Conservation (phyloP, 1,140 invertebrate genomes). For the Macrosteles quadrilineatus region DNA sequence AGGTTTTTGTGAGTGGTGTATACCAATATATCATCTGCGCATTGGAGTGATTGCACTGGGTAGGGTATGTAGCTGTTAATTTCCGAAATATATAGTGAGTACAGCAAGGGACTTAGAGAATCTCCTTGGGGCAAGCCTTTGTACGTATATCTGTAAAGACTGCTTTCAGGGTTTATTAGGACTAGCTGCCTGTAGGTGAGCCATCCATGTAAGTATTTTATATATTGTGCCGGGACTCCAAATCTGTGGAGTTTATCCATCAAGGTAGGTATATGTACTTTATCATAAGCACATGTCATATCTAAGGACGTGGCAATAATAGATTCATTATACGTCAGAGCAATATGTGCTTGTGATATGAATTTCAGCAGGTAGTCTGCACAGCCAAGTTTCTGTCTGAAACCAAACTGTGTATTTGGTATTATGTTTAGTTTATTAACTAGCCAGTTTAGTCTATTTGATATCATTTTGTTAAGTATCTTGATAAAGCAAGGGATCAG, state of each 20-base stretch:
- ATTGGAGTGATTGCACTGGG: background rate
- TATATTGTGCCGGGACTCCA: background rate
- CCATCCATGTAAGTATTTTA: background rate
- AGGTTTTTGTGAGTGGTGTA: background rate
- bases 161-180: too few species aligned
- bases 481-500: slow-evolving; percentile 1
- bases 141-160: background rate
- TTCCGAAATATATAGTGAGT: background rate
- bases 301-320: background rate
- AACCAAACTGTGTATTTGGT: slow-evolving; percentile 11
- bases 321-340: background rate
- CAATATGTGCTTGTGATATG: background rate
- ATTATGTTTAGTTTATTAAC: background rate
- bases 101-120: background rate
- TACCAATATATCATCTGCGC: background rate
- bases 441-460: background rate
- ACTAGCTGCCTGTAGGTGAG: too few species aligned
- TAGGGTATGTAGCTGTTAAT: background rate
- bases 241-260: background rate
- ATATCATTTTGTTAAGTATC: background rate
- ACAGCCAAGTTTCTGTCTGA: background rate
- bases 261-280: background rate
- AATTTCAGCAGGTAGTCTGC: background rate
- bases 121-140: slow-evolving; percentile 1
- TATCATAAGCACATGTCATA: background rate